Conservation (phyloP, 1,140 invertebrate species). For the Ips nitidus region DNA sequence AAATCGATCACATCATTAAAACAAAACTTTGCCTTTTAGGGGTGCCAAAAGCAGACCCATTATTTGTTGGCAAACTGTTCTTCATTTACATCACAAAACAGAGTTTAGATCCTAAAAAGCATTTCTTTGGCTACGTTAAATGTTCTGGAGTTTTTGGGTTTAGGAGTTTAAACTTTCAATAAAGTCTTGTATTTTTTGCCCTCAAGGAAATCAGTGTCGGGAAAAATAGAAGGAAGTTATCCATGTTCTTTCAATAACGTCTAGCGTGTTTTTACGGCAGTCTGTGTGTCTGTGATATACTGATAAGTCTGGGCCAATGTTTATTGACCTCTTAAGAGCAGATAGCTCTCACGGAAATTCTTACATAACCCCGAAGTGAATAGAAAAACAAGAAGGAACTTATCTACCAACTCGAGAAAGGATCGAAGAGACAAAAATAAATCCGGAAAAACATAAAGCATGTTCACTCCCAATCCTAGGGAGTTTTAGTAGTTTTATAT, state of each 20-base stretch:
- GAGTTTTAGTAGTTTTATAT: too few species aligned
- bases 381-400: conserved; percentile 10
- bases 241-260: conserved; percentile 17
- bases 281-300: conserved; percentile 23
- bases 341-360: conserved; percentile 13
- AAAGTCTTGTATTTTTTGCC: not conserved
- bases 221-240: conserved; percentile 1
- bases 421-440: conserved; percentile 5
- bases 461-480: too few species aligned
- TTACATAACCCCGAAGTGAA: conserved; percentile 13
- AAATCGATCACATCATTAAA: conserved; percentile 13
- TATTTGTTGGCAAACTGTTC: conserved; percentile 17
- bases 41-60: conserved; percentile 25
- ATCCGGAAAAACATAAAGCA: not conserved
- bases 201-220: not conserved
- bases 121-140: conserved; percentile 18
- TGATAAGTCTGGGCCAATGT: conserved; percentile 19
- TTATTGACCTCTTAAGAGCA: conserved; percentile 22
- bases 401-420: conserved; percentile 2
- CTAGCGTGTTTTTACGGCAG: conserved; percentile 16
- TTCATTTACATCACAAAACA: conserved; percentile 22
- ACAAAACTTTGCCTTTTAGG: conserved; percentile 11
- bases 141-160: conserved; percentile 8
- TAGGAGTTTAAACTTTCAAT: conserved; percentile 4
- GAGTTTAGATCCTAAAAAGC: conserved; percentile 20